Percentiles rank a stretch among this genome's conserved stretches.
These are phyloP conservation scores for Brachymystax lenok DNA, from an alignment of 2,797 vertebrate genomes.

Conservation along the genomic window DNA sequence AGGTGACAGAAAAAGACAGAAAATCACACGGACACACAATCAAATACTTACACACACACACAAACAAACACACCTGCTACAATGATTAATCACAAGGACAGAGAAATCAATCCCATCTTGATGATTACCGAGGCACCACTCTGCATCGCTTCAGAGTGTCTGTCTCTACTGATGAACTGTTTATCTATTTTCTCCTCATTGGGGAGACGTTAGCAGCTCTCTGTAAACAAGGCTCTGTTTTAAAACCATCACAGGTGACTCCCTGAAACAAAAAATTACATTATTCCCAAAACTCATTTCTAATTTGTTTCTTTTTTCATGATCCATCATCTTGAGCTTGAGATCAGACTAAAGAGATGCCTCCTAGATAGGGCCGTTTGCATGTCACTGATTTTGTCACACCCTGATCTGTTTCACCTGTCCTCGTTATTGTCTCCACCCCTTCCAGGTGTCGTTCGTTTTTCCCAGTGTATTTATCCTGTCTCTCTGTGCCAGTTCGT, in stretches of 20 bases:
- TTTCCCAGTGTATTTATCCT: too few species aligned
- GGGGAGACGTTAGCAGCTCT: neutral
- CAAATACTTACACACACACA: neutral
- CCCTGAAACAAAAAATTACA: too few species aligned
- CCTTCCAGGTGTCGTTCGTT: too few species aligned
- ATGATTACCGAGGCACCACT: conserved; percentile 12
- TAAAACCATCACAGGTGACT: neutral
- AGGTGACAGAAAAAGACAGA: neutral
- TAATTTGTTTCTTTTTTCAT: conserved; percentile 12
- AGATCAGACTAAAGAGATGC: neutral
- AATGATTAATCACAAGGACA: conserved; percentile 16
- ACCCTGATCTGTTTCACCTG: too few species aligned
- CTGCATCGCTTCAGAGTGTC: conserved; percentile 10
- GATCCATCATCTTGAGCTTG: conserved; percentile 24
- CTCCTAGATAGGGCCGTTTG: too few species aligned
- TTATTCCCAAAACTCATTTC: conserved; percentile 18
- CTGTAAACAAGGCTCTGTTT: conserved; percentile 16
- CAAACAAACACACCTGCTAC: neutral
- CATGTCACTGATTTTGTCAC: too few species aligned
- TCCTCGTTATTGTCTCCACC: too few species aligned
- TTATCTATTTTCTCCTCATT: conserved; percentile 25
- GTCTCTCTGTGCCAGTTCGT: too few species aligned
- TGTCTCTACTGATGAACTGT: conserved; percentile 22
- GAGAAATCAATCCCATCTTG: neutral
- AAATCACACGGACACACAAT: neutral